Conservation (phyloP, 2,888 invertebrate genomes). For the Aleiodes leptofemur region DNA sequence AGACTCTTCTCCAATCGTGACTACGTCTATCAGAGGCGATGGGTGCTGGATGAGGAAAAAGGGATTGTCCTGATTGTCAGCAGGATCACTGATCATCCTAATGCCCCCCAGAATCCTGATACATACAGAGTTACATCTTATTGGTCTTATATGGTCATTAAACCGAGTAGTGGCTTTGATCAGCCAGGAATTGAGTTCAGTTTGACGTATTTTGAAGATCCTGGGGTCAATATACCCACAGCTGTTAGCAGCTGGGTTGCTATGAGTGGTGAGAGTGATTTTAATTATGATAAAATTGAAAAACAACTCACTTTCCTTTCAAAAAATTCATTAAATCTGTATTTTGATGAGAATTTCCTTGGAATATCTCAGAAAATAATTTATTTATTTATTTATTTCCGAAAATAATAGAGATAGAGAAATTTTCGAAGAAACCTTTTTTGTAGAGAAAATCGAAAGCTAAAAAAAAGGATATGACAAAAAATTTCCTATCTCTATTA, state of each 20-base stretch:
- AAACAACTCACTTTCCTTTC: too few species aligned
- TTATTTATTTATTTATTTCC: too few species aligned
- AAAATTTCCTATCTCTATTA: not conserved
- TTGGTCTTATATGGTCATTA: slow-evolving; percentile 92
- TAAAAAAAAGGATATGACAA: too few species aligned
- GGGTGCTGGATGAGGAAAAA: slow-evolving; percentile 77
- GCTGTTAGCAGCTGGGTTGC: slow-evolving; percentile 84
- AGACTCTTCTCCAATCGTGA: slow-evolving; percentile 90
- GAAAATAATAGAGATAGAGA: too few species aligned
- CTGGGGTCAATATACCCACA: slow-evolving; percentile 86
- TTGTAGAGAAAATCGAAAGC: too few species aligned
- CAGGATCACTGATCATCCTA: slow-evolving; percentile 83
- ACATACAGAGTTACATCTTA: slow-evolving; percentile 86
- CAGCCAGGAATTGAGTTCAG: slow-evolving; percentile 88
- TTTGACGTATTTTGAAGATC: slow-evolving; percentile 92
- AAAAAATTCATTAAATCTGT: too few species aligned
- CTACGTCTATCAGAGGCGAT: slow-evolving; percentile 86
- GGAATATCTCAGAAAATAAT: too few species aligned
- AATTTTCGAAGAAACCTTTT: too few species aligned
- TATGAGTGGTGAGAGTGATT: slow-evolving; percentile 73
- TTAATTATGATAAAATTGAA: not conserved
- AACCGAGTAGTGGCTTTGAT: slow-evolving; percentile 80
- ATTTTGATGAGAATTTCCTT: too few species aligned
- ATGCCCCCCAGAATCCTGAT: slow-evolving; percentile 81
- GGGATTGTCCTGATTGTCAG: slow-evolving; percentile 82